Base-by-base conservation (phyloP, 2,113 vertebrate genomes). In the Turdus rufiventris region DNA sequence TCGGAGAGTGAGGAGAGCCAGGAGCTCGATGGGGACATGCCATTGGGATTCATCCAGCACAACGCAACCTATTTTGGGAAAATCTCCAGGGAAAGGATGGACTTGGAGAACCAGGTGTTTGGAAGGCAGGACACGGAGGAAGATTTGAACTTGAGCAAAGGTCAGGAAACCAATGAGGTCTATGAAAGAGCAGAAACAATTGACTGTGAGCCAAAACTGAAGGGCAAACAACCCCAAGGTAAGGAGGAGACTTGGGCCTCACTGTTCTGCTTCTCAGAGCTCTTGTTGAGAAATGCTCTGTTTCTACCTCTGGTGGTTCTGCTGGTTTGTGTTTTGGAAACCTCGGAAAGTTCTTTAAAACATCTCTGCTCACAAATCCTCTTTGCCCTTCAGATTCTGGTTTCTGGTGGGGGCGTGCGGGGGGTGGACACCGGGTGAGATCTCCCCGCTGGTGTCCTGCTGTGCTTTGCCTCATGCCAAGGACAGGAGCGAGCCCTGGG, bases 161-260 rank as follows among this genome's bases (percentile, higher is more conserved):
- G 97, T 78, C 98, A 98, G 85, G 98, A 99, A 97, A 99, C 98
- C 95, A 99, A 99, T 57, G 99, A 99, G 96, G 99, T 99, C 89
- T 99, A 99, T 67, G 98, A 98, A 84, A 98, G 98, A 91, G 93
- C 98, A 47, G 95, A 98, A 40, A 94, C 96, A 67, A 95, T 98
- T 66, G 97, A 98, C 97, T 99, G 98, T 88, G 98, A 98, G 77
- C 98, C 97, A 76, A 97, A 98, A 38, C 96, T 95, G 84, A 96
- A 97, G 67, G 91, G 93, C 91, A 96, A 97, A 62, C 97, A 97
- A 97, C 77, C 97, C 88, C 96, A 97, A 98, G 99, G 99, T 99
- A 97, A 97, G 85, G 94, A 65, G 85, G 92, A 96, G 90, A 29
- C 89, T 70, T n/a, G 94, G 86, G 92, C 73, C 48, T 86, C 60